These are phyloP conservation scores for Bathynomus jamesi DNA, from an alignment of 1,140 invertebrate species.

Conservation along the genomic window DNA sequence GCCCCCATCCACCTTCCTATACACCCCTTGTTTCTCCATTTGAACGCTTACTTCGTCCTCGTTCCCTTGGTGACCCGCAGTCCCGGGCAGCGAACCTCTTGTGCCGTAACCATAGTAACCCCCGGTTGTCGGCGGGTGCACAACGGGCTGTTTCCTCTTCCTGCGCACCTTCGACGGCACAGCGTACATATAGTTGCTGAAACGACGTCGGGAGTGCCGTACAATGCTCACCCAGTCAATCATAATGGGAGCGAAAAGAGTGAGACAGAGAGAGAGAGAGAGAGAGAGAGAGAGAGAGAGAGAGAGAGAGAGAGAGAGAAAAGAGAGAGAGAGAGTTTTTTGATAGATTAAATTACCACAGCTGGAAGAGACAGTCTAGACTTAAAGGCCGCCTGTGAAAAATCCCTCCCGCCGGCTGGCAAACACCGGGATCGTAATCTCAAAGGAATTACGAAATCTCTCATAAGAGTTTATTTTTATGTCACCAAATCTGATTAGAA, in stretches of 20 bases:
- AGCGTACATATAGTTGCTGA: constrained; percentile 61
- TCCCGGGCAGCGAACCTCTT: not conserved
- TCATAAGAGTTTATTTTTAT: no score
- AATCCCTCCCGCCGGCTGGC: no score
- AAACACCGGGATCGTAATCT: no score
- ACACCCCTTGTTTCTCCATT: not conserved
- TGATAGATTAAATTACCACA: no score
- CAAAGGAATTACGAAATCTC: no score
- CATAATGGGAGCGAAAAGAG: constrained; percentile 45
- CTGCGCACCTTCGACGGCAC: constrained; percentile 54
- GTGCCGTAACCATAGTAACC: not conserved
- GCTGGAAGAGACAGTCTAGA: no score
- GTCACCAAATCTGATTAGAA: no score
- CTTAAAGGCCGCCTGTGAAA: no score
- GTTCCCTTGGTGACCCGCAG: not conserved
- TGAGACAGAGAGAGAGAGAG: not conserved
- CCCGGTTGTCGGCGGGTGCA: not conserved
- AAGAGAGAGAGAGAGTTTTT: not conserved
- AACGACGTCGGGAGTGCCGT: constrained; percentile 58
- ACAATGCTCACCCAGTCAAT: constrained; percentile 73
- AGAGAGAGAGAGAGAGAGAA: not conserved
- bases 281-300: constrained; percentile 1
- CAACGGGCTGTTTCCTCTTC: constrained; percentile 42
- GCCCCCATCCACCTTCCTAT: constrained; percentile 1
- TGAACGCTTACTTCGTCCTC: not conserved